A percentile compares a stretch with the other conserved stretches of the same genome.
Conservation (phyloP, 2,797 vertebrate genomes). For the Chelon labrosus region DNA sequence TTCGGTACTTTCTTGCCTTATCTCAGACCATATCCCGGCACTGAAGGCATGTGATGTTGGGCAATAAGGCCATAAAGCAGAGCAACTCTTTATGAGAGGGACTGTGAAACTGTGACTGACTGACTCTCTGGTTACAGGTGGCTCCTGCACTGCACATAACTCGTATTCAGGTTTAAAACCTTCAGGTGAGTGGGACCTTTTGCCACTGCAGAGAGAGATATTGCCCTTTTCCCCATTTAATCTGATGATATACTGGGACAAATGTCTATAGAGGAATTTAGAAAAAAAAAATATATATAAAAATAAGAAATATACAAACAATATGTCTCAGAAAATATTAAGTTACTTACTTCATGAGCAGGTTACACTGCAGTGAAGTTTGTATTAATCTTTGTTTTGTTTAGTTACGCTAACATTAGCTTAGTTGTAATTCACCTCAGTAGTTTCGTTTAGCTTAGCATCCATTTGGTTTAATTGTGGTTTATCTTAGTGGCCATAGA, state of each 20-base stretch:
- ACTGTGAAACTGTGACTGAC: constrained; percentile 65
- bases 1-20: constrained; percentile 79
- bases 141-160: constrained; percentile 4
- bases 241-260: neutral
- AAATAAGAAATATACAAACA: neutral
- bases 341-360: neutral
- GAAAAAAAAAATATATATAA: neutral
- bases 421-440: neutral
- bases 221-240: neutral
- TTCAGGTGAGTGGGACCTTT: neutral
- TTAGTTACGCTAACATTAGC: too few relatives aligned
- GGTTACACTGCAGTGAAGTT: neutral
- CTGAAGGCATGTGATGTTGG: constrained; percentile 86
- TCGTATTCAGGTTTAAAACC: neutral
- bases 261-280: neutral
- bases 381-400: too few relatives aligned
- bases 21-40: constrained; percentile 84
- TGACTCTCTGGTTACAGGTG: constrained; percentile 49
- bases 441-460: too few relatives aligned
- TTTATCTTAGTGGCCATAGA: neutral
- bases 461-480: too few relatives aligned
- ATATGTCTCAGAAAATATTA: neutral
- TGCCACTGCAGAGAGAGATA: neutral
- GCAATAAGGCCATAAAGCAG: constrained; percentile 84
- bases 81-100: constrained; percentile 78